phyloP scores from a whole-genome alignment of 2,113 vertebrate genomes.

The Austrofundulus limnaeus region DNA sequence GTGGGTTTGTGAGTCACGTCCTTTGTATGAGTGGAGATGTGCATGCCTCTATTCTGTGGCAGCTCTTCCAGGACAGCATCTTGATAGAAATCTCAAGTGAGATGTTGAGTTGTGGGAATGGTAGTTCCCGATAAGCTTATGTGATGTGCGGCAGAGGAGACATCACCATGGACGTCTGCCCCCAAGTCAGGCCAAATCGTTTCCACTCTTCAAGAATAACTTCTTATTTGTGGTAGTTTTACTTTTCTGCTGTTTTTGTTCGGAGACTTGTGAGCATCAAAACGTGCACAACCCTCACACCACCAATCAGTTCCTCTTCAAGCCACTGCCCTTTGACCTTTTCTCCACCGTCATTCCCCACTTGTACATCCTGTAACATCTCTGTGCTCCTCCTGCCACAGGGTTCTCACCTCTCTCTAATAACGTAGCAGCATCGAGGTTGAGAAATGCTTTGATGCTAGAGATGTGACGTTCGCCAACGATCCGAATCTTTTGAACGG shows the following conservation, averaged over 20 bases:
- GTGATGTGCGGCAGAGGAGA: neutral
- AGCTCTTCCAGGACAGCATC: slow-evolving; percentile 3
- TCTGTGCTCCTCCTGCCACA: neutral
- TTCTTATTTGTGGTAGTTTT: too few species aligned
- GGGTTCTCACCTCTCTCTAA: too few species aligned
- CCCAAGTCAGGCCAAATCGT: too few species aligned
- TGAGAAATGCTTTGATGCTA: too few species aligned
- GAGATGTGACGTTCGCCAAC: too few species aligned
- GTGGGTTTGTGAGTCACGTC: slow-evolving; percentile 51
- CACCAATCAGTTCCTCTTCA: too few species aligned
- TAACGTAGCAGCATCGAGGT: too few species aligned
- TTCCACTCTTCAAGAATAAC: too few species aligned
- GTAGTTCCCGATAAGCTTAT: neutral
- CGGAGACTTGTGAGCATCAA: too few species aligned
- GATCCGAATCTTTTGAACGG: too few species aligned
- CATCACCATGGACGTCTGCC: neutral
- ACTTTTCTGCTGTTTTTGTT: too few species aligned
- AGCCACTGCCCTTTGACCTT: neutral
- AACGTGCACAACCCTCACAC: too few species aligned
- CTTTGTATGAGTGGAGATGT: neutral
- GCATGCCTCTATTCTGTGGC: slow-evolving; percentile 10
- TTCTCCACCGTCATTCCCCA: neutral
- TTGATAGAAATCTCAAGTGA: neutral
- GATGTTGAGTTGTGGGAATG: neutral
- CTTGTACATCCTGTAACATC: neutral